phyloP scores from a whole-genome alignment of 2,888 invertebrate genomes.

The Siphonodentalium dalli region DNA sequence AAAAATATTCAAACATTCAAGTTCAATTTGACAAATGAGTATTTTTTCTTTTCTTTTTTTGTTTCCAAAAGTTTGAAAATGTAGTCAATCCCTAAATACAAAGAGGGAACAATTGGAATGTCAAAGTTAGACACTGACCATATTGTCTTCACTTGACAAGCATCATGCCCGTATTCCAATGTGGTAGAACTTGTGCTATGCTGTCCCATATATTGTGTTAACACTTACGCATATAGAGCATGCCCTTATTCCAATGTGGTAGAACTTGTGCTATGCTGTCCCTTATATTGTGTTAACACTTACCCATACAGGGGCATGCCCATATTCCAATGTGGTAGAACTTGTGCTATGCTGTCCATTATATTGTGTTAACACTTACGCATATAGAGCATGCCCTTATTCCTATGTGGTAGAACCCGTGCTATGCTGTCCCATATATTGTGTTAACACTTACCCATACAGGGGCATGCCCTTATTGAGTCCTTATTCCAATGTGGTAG shows the following conservation, averaged over 20 bases:
- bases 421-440: slow-evolving; percentile 67
- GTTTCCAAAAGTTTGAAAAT: too few relatives aligned
- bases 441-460: slow-evolving; percentile 61
- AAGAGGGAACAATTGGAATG: too few relatives aligned
- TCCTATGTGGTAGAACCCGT: slow-evolving; percentile 66
- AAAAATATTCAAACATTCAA: neutral
- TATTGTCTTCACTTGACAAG: too few relatives aligned
- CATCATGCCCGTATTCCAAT: too few relatives aligned
- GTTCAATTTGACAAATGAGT: too few relatives aligned
- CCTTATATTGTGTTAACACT: neutral
- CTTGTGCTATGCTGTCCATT: slow-evolving; percentile 62
- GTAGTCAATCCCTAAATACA: too few relatives aligned
- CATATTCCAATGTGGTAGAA: slow-evolving; percentile 61
- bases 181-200: too few relatives aligned
- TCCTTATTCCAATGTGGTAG: slow-evolving; percentile 64
- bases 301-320: slow-evolving; percentile 62
- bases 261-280: neutral
- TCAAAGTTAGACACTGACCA: too few relatives aligned
- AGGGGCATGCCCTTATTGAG: slow-evolving; percentile 64
- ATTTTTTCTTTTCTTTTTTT: too few relatives aligned
- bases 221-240: too few relatives aligned
- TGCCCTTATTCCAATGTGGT: slow-evolving; percentile 5
- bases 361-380: slow-evolving; percentile 47
- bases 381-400: slow-evolving; percentile 64
- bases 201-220: too few relatives aligned